Evolutionary conservation across 64 coral and sea anemone genomes (phyloP), one percentile per base, ranked within the genome.

Genomic region (Dendronephthya gigantea): DNA sequence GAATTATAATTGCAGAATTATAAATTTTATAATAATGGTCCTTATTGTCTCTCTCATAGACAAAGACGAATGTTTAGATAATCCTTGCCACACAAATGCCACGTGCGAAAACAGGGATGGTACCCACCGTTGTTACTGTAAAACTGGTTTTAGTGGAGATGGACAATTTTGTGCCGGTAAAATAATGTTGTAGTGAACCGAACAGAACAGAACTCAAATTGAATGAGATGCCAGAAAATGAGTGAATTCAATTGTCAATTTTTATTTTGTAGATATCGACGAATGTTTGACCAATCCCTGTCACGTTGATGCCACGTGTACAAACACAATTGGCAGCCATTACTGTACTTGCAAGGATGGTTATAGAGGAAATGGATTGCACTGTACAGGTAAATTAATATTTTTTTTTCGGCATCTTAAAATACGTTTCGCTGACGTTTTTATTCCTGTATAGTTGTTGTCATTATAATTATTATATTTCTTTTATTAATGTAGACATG

Each of bases 81-180:
- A 34, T 79, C 72, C 72, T 4, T 79, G 72, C 7, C 72, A 79
- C 37, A 33, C 12, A 10, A 79, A 79, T 39, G 72, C 72, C 32
- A 79, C 72, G 17, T 79, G 72, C 30, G 27, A 79, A 79, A 79
- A 79, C 37, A 34, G 72, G 36, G 72, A 79, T 79, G 72, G 72
- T 9, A 79, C 27, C 31, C 30, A 28, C 72, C 72, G 29, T 10
- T 79, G 72, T 79, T 79, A 33, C 72, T 79, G 72, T 33, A 37
- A 37, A 15, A 4, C 25, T 79, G 72, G 72, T 33, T 79, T 79
- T 79, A 79, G 19, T 79, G 72, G 72, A 33, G 28, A 79, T 79
- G 72, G 72, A 22, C 32, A 37, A 8, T 36, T 33, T 11, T 79
- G 72, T 19, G 36, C 28, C 9, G 72, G 72, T 79, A 79, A 15